Percentiles rank a stretch among this genome's conserved stretches.
Evolutionary conservation across 2,797 vertebrate genomes (phyloP).

Genomic region (Cirrhinus molitorella): DNA sequence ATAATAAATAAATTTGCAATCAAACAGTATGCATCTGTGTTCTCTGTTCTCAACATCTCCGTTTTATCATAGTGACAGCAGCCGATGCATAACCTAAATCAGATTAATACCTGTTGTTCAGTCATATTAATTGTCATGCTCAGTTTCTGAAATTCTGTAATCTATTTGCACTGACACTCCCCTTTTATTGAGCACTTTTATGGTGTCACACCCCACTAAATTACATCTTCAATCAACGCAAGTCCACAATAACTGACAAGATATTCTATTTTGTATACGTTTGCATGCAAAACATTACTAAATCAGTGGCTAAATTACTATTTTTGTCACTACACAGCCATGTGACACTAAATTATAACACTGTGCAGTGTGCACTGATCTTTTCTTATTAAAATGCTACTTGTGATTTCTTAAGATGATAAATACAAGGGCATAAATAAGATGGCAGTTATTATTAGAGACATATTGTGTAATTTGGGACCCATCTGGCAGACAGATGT

Average conservation of each 20-base stretch:
- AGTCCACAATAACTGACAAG: not conserved
- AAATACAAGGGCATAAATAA: constrained; percentile 62
- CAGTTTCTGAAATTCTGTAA: not conserved
- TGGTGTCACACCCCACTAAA: not conserved
- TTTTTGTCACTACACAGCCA: not conserved
- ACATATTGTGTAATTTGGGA: constrained; percentile 50
- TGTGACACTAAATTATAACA: constrained; percentile 1
- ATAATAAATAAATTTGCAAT: not conserved
- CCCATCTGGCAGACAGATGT: constrained; percentile 62
- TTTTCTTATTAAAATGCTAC: constrained; percentile 16
- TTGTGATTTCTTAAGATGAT: constrained; percentile 47
- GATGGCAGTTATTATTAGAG: constrained; percentile 49
- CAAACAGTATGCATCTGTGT: not conserved
- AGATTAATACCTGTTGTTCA: constrained; percentile 27
- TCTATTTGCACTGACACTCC: constrained; percentile 3
- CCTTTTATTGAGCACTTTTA: not conserved
- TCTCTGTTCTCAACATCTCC: not conserved
- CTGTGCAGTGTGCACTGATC: not conserved
- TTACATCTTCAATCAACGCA: not conserved
- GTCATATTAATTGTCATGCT: not conserved
- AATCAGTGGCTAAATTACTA: not conserved
- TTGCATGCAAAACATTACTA: not conserved
- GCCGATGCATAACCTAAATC: not conserved
- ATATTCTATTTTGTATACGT: not conserved
- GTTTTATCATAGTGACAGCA: constrained; percentile 1